Evolutionary conservation across 1,140 invertebrate species (phyloP), one percentile per base, ranked within the genome.

Genomic region (Thaumetopoea pityocampa): DNA sequence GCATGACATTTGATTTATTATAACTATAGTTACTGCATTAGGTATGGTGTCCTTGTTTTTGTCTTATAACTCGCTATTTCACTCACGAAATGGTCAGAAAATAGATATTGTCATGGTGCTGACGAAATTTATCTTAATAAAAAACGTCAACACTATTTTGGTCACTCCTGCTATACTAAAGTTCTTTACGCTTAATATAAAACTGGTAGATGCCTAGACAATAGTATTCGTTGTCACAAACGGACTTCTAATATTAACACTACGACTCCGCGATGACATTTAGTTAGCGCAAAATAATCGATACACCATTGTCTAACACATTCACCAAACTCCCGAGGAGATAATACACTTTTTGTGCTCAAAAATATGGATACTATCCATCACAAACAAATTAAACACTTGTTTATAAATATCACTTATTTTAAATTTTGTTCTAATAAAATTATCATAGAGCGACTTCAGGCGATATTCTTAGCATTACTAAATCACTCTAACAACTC

Each of bases 191-290:
- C 79, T 79, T 59, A 83, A 76, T 78, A 70, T 81, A 79, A 79
- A 79, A 78, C 71, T 61, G 71, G 67, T 69, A 73, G 72, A 79
- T 80, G 63, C 72, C 76, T 79, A 80, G 77, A 71, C 72, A 78
- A 82, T 73, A 65, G 67, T 73, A 73, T 72, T 78, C 67, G 68
- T 67, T 63, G 65, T 68, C 67, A 81, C 79, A 72, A 79, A 80
- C 76, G 81, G 71, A 80, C 72, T 78, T 81, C 80, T 84, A 84
- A 84, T 81, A 84, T 84, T 84, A 84, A 80, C 79, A 81, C 76
- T 68, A 72, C 74, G 66, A 60, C 62, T 76, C 74, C 61, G 74
- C 69, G 74, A 81, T 84, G 80, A 84, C 80, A 84, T 84, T 84
- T 80, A 74, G 72, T 81, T 73, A 76, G 71, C 73, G 76, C 74